Evolutionary conservation across 2,113 vertebrate species (phyloP), one percentile per base, ranked within the genome.

Genomic region (Toxotes chatareus): DNA sequence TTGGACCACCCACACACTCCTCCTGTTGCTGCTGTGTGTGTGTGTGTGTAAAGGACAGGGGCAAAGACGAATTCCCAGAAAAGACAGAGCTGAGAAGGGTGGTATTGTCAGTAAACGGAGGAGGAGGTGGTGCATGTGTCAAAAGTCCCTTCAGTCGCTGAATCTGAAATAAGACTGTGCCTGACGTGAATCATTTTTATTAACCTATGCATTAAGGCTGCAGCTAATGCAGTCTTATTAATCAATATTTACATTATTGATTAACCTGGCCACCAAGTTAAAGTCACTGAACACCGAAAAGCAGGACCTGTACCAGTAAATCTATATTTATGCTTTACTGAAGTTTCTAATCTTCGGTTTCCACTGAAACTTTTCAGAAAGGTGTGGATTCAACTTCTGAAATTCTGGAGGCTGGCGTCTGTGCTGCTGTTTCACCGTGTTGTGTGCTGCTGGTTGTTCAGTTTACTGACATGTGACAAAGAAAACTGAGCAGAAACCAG

Each of bases 1-100:
- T 86, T 86, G 67, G 78, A 83, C 82, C 38, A 65, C 79, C 61
- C 85, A 69, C 79, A 65, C 82, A 65, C 60, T 72, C 34, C 14
- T 73, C 44, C 63, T 47, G 71, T 62, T 34, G 17, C 1, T 44
- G 42, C 11, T 27, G 11, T 44, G 49, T 63, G 70, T 68, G 79
- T 60, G 21, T 64, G 34, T 42, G 34, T 53, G 21, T 59, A 27
- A 51, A 53, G 36, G 62, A 56, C 73, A 40, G 32, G 56, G 12
- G 63, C 14, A 59, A 27, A 34, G 44, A 76, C 19, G 23, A 70
- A 63, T 79, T 79, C 76, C 66, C 66, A 70, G 66, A 78, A 78
- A 31, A 63, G 61, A 63, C 21, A 19, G 17, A 65, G 17, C 16
- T 42, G 32, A 23, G n/a, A 36, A 49, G 66, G 31, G 46, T 13